Conservation (phyloP, 2,113 vertebrate species). For the Andinoacara biseriatus region DNA sequence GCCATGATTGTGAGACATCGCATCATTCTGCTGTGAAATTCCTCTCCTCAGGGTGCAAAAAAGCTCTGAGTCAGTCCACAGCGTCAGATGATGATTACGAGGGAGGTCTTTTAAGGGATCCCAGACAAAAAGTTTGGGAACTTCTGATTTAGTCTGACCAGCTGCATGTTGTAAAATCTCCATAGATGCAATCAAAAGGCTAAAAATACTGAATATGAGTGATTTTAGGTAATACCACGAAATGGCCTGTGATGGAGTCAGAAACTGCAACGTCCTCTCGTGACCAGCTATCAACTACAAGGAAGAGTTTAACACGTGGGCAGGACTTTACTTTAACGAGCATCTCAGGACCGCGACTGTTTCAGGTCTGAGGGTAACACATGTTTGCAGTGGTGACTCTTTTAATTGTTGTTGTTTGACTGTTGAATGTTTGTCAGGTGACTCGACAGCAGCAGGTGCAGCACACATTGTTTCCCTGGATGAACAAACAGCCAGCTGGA, state of each 20-base stretch:
- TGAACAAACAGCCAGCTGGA: slow-evolving; percentile 53
- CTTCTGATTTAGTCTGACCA: neutral
- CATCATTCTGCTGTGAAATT: neutral
- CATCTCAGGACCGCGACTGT: too few species aligned
- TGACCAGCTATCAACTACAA: too few species aligned
- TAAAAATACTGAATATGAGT: neutral
- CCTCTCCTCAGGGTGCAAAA: neutral
- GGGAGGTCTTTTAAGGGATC: neutral
- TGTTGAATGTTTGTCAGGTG: slow-evolving; percentile 26
- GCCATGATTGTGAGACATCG: neutral
- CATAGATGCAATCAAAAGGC: neutral
- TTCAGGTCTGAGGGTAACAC: neutral
- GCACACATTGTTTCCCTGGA: slow-evolving; percentile 41
- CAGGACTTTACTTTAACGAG: too few species aligned
- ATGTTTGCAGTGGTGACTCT: neutral
- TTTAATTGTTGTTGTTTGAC: neutral
- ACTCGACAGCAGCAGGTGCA: slow-evolving; percentile 28
- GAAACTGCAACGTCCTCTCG: neutral
- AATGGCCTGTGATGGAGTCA: neutral
- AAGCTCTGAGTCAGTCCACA: neutral
- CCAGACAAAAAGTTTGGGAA: neutral
- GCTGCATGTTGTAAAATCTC: neutral
- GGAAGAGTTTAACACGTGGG: neutral
- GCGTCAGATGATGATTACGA: neutral
- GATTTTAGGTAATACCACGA: neutral